Conservation (phyloP, 2,113 vertebrate genomes). For the Cacatua alba region DNA sequence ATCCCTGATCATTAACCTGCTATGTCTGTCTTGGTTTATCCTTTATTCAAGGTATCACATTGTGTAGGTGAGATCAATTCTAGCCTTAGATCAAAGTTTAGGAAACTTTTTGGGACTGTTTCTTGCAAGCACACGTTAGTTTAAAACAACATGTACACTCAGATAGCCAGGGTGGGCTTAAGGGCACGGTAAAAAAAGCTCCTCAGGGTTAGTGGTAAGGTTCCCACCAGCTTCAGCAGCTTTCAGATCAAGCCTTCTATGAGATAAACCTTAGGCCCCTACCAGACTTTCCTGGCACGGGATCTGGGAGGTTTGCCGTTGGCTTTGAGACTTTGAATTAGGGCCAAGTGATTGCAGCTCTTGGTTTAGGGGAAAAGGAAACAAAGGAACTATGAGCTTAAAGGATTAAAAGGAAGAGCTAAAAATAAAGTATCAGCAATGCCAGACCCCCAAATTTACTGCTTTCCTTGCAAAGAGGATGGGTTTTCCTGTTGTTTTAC, state of each 20-base stretch:
- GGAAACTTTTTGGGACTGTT: background rate
- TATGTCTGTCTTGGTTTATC: background rate
- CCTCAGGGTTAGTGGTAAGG: background rate
- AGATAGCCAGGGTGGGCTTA: background rate
- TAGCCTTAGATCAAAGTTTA: background rate
- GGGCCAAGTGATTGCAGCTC: constrained; percentile 44
- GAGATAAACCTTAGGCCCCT: constrained; percentile 24
- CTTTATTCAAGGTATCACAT: background rate
- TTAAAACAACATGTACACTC: background rate
- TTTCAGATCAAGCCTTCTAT: background rate
- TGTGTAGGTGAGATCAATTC: background rate
- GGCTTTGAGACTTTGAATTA: constrained; percentile 41
- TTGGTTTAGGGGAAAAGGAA: constrained; percentile 51
- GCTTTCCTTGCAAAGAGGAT: constrained; percentile 17
- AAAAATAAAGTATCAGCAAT: constrained; percentile 53
- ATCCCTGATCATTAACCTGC: background rate
- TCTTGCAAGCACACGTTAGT: background rate
- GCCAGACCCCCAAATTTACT: constrained; percentile 43
- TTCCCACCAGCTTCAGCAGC: background rate
- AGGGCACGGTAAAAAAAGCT: background rate
- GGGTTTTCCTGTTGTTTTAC: constrained; percentile 40
- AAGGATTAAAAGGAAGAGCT: constrained; percentile 61
- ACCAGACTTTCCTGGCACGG: background rate
- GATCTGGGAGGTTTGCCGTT: constrained; percentile 38
- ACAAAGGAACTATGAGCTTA: constrained; percentile 46